phyloP scores from a whole-genome alignment of 2,888 invertebrate species.

The Hypselothyrea guttata region DNA sequence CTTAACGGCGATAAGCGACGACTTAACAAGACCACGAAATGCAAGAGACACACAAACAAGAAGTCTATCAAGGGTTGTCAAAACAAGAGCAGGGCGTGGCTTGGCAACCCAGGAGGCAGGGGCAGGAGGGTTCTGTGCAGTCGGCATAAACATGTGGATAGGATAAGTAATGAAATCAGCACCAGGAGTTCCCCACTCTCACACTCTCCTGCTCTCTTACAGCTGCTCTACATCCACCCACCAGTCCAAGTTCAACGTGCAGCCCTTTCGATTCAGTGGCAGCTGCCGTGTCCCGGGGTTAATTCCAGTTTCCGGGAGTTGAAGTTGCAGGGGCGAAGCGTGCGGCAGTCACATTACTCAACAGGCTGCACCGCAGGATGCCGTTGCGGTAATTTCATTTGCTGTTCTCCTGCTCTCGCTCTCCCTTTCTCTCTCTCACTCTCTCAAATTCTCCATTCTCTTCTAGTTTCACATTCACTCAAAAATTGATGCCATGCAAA shows the following conservation, averaged over 20 bases:
- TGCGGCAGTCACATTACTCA: conserved; percentile 61
- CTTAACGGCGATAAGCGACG: conserved; percentile 69
- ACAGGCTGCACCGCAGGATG: conserved; percentile 57
- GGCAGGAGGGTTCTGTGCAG: conserved; percentile 17
- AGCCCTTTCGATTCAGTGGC: conserved; percentile 42
- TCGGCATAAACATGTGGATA: conserved; percentile 26
- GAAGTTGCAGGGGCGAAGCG: conserved; percentile 39
- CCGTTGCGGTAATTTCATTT: conserved; percentile 53
- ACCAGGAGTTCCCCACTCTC: conserved; percentile 15
- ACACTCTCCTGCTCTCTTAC: conserved; percentile 23
- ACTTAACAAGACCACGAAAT: conserved; percentile 62
- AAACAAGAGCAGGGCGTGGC: conserved; percentile 41
- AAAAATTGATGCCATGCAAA: conserved; percentile 63
- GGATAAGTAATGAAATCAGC: conserved; percentile 41
- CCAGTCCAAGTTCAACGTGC: conserved; percentile 3
- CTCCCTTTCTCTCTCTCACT: conserved; percentile 14
- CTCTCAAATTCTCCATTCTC: no score
- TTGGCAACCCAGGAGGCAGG: conserved; percentile 21
- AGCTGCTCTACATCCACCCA: conserved; percentile 33
- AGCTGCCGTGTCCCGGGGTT: conserved; percentile 50
- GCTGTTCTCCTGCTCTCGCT: conserved; percentile 28
- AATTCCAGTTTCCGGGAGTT: conserved; percentile 25
- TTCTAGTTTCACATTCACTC: no score
- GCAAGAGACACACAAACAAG: conserved; percentile 1
- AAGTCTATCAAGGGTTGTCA: conserved; percentile 36